Evolutionary conservation across 2,888 invertebrate species (phyloP), one percentile per base, ranked within the genome.

Genomic region (Brachypalpus laphriformis): DNA sequence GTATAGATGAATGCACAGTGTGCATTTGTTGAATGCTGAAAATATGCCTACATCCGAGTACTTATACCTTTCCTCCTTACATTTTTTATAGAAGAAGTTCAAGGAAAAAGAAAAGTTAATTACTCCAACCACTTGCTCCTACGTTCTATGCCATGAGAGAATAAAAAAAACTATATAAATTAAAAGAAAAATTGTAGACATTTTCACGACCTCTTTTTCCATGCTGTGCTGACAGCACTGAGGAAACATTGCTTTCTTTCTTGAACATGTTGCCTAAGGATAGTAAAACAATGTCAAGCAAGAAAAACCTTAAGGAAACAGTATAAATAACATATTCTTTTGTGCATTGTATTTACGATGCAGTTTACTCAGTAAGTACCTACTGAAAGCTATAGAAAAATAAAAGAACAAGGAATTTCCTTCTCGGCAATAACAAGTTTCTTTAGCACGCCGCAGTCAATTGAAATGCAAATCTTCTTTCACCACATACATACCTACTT

Each of bases 391-490:
- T 31, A 74, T 45, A 59, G 25, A 72, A 72, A 40, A 20, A 42
- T 63, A 57, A 71, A 42, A 56, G 63, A 31, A 71, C 71, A 78
- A 72, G 63, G 56, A 65, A 71, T 22, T 65, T 71, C 71, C 49
- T 57, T 49, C 57, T 61, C 14, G 47, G 65, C 65, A 65, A 78
- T 78, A 78, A 71, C 56, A 20, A 78, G 65, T 65, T 78, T 40
- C 65, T 71, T 65, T 49, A 71, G 57, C 47, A 56, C 57, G 65
- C 56, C 63, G 71, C 78, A 78, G 71, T 71, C 71, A 78, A 71
- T 65, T 71, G 71, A 66, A 78, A 63, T 56, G 78, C 71, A 78
- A 78, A 78, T 65, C 71, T 37, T 47, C 71, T 61, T 56, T 56
- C 42, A 61, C 49, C 57, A 42, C 68, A 54, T 51, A 25, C 28